Evolutionary conservation across 1,140 invertebrate genomes (phyloP).

Genomic region (Scaptomyza graminum): DNA sequence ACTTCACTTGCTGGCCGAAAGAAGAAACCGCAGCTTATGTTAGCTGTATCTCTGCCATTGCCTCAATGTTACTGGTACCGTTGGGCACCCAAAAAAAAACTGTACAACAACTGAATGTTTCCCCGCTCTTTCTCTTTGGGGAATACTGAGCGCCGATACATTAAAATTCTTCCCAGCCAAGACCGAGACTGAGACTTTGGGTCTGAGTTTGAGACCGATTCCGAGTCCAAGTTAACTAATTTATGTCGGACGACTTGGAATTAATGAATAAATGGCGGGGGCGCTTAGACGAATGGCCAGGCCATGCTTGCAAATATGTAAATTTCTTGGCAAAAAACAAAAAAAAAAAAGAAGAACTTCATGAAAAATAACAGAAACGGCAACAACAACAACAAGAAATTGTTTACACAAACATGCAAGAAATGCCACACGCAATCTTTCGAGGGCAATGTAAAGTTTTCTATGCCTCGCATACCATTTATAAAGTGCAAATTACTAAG

Average conservation of each 20-base stretch:
- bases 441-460: slow-evolving; percentile 76
- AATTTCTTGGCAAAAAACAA: slow-evolving; percentile 67
- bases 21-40: slow-evolving; percentile 76
- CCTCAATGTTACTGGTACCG: slow-evolving; percentile 11
- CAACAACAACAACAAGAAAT: slow-evolving; percentile 50
- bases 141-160: slow-evolving; percentile 48
- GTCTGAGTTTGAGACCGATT: slow-evolving; percentile 38
- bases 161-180: slow-evolving; percentile 72
- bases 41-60: slow-evolving; percentile 28
- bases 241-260: slow-evolving; percentile 81
- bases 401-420: slow-evolving; percentile 43
- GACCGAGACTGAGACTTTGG: slow-evolving; percentile 2
- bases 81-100: slow-evolving; percentile 12
- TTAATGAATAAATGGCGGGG: slow-evolving; percentile 81
- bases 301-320: slow-evolving; percentile 66
- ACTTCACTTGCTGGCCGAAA: slow-evolving; percentile 53
- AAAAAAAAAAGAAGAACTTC: slow-evolving; percentile 26
- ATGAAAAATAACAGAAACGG: slow-evolving; percentile 43
- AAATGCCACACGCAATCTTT: slow-evolving; percentile 74
- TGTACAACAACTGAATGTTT: slow-evolving; percentile 3
- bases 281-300: slow-evolving; percentile 71
- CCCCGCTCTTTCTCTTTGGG: slow-evolving; percentile 8
- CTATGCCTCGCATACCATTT: slow-evolving; percentile 51
- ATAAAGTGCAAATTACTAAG: slow-evolving; percentile 70
- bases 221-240: slow-evolving; percentile 76